Evolutionary conservation across 2,797 vertebrate species (phyloP).

Genomic region (Podarcis siculus): DNA sequence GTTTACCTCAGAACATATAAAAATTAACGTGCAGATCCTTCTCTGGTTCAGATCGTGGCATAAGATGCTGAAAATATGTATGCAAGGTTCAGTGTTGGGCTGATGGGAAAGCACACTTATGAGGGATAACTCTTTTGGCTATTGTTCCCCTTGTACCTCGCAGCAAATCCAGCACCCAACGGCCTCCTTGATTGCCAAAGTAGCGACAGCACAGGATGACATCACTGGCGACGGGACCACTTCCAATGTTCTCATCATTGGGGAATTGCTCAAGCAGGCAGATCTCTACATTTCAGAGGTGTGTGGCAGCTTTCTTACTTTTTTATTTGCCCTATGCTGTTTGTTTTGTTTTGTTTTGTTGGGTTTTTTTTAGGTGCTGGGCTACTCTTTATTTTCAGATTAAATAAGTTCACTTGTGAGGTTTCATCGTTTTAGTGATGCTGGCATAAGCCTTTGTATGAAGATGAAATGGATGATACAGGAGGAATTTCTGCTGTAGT

Average conservation of each 20-base stretch:
- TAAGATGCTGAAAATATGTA: not conserved
- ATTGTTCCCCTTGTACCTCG: conserved; percentile 5
- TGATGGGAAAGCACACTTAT: not conserved
- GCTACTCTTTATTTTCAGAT: not conserved
- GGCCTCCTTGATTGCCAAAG: conserved; percentile 96
- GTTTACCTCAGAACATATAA: not conserved
- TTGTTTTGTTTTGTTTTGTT: too few species aligned
- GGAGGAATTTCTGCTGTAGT: not conserved
- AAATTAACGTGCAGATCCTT: not conserved
- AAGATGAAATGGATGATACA: not conserved
- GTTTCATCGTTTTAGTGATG: not conserved
- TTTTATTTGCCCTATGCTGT: not conserved
- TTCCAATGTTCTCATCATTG: conserved; percentile 96
- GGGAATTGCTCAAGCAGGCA: conserved; percentile 95
- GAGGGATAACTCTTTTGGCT: not conserved
- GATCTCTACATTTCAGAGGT: conserved; percentile 98
- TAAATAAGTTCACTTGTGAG: not conserved
- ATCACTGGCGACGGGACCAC: conserved; percentile 99
- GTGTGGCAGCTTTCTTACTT: not conserved
- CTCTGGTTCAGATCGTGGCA: not conserved
- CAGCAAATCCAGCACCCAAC: conserved; percentile 99
- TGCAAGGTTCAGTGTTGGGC: not conserved
- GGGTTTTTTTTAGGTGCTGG: not conserved
- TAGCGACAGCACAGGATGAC: conserved; percentile 97
- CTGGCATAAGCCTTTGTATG: too few species aligned